Base-by-base conservation (phyloP, 2,113 vertebrate species). In the Ovis aries region DNA sequence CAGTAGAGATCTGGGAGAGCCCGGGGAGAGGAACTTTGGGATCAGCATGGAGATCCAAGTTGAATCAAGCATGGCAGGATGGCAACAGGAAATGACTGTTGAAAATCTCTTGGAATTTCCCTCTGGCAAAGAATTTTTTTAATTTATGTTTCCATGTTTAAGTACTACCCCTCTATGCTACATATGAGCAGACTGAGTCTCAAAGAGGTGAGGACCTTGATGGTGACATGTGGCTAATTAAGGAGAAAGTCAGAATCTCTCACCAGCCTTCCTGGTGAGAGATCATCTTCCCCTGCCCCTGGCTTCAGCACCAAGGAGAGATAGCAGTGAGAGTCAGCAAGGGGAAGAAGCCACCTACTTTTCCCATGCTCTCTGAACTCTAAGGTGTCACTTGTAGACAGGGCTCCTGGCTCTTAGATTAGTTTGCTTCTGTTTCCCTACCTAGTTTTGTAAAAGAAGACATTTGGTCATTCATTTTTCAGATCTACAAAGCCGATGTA, bases 381-480 rank as follows among this genome's bases (percentile, higher is more conserved):
- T 23, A 25, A 67, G 71, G 48, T 9, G 8, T 15, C 12, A 12
- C 5, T 17, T 14, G 27, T 40, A 29, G 31, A 91, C 48, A 25
- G 33, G 17, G 1, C 4, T 6, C 50, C 48, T 48, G 48, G 9
- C 45, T 93, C 40, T 55, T 27, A 1, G 16, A 52, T 77, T 89
- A 23, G 2, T 80, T 89, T 89, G 4, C 36, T 57, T 83, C 94
- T 21, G 12, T 55, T 84, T 86, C 50, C 89, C 33, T 71, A 59
- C 48, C 23, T 78, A 62, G 31, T 57, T 91, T 96, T 92, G 57
- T 94, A 89, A 98, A 98, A 97, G 97, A 98, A 86, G 98, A 77
- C 90, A 97, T 91, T 98, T 98, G 87, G 33, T 98, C 98, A 98
- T 98, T 98, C 98, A 97, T 95, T 98, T 98, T 98, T 98, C 93